A percentile compares a stretch with the other conserved stretches of the same genome.
Conservation (phyloP, 2,113 vertebrate species). For the Ellobius talpinus region DNA sequence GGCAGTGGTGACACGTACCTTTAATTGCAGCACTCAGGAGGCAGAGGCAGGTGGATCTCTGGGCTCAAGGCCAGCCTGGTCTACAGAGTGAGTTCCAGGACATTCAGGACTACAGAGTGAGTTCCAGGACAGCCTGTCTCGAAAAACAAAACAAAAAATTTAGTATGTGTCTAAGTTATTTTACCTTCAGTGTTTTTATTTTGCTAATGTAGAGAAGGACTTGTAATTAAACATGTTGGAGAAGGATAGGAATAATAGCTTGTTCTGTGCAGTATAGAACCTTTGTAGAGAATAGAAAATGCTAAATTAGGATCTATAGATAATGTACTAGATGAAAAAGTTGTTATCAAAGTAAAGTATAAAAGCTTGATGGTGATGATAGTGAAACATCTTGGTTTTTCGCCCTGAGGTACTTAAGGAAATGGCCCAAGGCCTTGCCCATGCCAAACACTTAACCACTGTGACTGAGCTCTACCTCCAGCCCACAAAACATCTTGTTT, state of each 20-base stretch:
- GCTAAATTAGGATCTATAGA: conserved; percentile 6
- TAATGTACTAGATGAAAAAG: background rate
- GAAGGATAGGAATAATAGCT: conserved; percentile 2
- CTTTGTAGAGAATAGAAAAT: conserved; percentile 1
- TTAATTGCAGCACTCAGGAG: background rate
- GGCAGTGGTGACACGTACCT: background rate
- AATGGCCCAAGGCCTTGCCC: background rate
- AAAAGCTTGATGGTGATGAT: conserved; percentile 15
- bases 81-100: no score
- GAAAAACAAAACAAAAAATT: no score
- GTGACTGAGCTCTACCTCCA: background rate
- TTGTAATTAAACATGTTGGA: conserved; percentile 2
- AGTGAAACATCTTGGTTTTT: background rate
- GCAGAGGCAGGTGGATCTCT: background rate
- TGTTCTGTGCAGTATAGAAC: conserved; percentile 22
- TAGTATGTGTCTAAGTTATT: background rate
- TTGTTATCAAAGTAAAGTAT: conserved; percentile 41
- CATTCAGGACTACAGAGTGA: no score
- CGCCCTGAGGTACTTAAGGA: background rate
- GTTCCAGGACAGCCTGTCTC: no score
- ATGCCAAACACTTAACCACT: background rate
- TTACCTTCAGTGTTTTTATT: conserved; percentile 53
- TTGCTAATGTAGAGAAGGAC: background rate
- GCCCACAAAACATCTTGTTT: conserved; percentile 22
- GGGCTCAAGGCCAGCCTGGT: background rate